phyloP scores from a whole-genome alignment of 2,113 vertebrate genomes.

The Platycercus adscitus region DNA sequence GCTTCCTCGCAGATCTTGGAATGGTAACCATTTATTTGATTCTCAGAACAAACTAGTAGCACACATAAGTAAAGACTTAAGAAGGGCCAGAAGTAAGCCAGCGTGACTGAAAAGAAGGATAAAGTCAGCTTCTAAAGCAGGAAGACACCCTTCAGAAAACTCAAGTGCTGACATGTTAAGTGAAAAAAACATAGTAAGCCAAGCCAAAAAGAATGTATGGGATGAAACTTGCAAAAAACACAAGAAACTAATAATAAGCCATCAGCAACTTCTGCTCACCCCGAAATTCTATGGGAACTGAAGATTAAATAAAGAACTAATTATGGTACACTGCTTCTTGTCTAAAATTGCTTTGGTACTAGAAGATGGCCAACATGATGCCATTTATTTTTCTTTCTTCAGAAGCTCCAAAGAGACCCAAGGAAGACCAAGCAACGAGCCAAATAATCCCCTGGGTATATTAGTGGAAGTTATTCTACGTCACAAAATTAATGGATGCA shows the following conservation, averaged over 20 bases:
- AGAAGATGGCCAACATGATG: not conserved
- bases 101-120: not conserved
- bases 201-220: not conserved
- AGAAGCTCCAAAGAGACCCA: not conserved
- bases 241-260: not conserved
- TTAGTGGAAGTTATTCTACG: not conserved
- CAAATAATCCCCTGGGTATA: not conserved
- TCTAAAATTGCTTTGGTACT: not conserved
- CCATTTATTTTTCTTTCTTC: not conserved
- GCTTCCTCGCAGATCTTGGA: not conserved
- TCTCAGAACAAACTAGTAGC: not conserved
- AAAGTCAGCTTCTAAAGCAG: not conserved
- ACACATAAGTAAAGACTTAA: not conserved
- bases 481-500: not conserved
- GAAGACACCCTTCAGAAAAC: not conserved
- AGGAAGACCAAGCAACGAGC: not conserved
- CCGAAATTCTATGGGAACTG: not conserved
- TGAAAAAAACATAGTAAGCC: not conserved
- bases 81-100: not conserved
- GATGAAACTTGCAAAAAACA: not conserved
- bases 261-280: not conserved
- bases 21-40: not conserved
- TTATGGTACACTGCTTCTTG: not conserved
- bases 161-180: not conserved
- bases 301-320: not conserved